Evolutionary conservation across 2,888 invertebrate genomes (phyloP).

Genomic region (Trichacis sp.): DNA sequence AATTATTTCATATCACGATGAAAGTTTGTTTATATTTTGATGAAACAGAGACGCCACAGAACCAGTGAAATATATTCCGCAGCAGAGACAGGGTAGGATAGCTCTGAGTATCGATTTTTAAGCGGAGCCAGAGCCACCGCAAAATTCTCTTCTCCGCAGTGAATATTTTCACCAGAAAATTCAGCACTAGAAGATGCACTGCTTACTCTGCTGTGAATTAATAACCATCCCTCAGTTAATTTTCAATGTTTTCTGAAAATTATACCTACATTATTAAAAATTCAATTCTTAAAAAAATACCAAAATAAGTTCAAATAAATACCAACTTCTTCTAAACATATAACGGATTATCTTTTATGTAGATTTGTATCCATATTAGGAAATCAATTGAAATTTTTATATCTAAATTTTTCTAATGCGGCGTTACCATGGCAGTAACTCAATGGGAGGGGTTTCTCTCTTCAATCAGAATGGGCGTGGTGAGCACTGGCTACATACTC

Average conservation of each 20-base stretch:
- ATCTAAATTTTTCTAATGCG: not conserved
- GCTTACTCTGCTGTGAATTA: too few species aligned
- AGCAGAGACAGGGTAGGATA: conserved; percentile 8
- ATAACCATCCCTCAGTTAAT: too few species aligned
- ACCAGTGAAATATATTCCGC: conserved; percentile 34
- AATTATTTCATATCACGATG: too few species aligned
- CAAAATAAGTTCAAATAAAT: too few species aligned
- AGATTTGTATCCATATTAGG: too few species aligned
- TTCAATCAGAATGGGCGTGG: conserved; percentile 61
- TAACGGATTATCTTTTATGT: too few species aligned
- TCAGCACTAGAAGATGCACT: not conserved
- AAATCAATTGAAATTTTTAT: not conserved
- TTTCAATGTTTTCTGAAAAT: too few species aligned
- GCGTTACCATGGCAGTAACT: conserved; percentile 20
- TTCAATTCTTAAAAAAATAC: too few species aligned
- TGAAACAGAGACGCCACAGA: conserved; percentile 15
- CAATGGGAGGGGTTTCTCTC: conserved; percentile 58
- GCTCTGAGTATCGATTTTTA: conserved; percentile 37
- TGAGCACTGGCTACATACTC: conserved; percentile 32
- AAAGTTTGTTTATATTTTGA: conserved; percentile 5
- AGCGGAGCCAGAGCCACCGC: conserved; percentile 27
- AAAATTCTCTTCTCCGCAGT: conserved; percentile 21
- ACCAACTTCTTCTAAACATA: too few species aligned
- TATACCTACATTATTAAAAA: too few species aligned
- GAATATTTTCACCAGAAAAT: conserved; percentile 10